Evolutionary conservation across 2,113 vertebrate genomes (phyloP).

Genomic region (Syrmaticus mikado): DNA sequence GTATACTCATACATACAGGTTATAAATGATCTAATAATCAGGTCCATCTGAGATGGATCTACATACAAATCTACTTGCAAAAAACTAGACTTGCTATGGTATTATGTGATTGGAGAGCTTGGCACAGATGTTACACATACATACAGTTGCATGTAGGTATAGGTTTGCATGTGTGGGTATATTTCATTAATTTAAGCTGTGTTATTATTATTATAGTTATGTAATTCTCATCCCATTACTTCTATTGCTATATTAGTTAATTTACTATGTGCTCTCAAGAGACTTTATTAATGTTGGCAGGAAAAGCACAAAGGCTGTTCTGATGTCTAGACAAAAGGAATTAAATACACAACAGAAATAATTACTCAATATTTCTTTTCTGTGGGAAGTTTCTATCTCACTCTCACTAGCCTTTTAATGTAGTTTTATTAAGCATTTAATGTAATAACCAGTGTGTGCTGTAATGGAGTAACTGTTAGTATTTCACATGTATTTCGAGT

Average conservation of each 20-base stretch:
- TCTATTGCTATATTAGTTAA: constrained; percentile 41
- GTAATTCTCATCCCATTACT: constrained; percentile 1
- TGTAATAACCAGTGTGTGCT: not conserved
- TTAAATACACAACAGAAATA: constrained; percentile 42
- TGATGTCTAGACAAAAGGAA: constrained; percentile 69
- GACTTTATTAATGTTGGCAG: constrained; percentile 28
- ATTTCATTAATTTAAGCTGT: not conserved
- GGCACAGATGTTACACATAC: not conserved
- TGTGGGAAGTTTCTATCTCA: constrained; percentile 38
- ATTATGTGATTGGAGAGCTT: not conserved
- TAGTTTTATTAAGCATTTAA: constrained; percentile 24
- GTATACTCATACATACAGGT: no score
- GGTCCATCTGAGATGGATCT: not conserved
- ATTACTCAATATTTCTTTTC: constrained; percentile 51
- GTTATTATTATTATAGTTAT: not conserved
- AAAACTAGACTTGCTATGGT: not conserved
- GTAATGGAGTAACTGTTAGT: constrained; percentile 37
- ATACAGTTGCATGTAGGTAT: not conserved
- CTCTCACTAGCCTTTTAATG: constrained; percentile 27
- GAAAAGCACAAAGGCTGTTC: not conserved
- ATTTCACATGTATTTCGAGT: constrained; percentile 39
- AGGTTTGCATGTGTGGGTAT: not conserved
- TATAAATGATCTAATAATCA: not conserved
- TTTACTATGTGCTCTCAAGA: not conserved
- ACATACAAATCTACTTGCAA: not conserved